A percentile compares a stretch with the other conserved stretches of the same genome.
These are phyloP conservation scores for Lasius fuliginosus DNA, from an alignment of 2,888 invertebrate genomes.

Conservation along the genomic window DNA sequence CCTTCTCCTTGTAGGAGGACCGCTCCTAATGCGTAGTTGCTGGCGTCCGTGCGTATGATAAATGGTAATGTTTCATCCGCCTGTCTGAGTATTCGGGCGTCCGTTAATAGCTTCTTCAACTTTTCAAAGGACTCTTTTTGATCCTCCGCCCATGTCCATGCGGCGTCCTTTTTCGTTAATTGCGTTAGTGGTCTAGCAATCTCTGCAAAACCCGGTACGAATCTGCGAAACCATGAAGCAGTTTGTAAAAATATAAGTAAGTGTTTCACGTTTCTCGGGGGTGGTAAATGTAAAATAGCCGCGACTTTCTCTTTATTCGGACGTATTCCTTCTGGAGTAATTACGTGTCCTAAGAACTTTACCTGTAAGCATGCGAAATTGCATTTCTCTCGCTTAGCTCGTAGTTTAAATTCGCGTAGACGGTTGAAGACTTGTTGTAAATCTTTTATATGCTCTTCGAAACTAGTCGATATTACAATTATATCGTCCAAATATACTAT, in stretches of 20 bases:
- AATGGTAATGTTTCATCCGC: background rate
- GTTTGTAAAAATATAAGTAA: slow-evolving; percentile 19
- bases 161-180: background rate
- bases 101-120: background rate
- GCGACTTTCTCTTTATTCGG: background rate
- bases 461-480: background rate
- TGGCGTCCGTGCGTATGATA: slow-evolving; percentile 10
- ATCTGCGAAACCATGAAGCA: slow-evolving; percentile 18
- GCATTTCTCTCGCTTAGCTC: slow-evolving; percentile 21
- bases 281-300: background rate
- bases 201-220: background rate
- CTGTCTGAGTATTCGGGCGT: background rate
- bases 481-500: slow-evolving; percentile 12
- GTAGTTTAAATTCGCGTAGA: background rate
- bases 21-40: slow-evolving; percentile 26
- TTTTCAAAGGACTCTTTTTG: background rate
- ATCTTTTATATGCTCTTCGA: background rate
- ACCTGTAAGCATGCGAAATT: background rate
- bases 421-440: background rate
- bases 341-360: slow-evolving; percentile 16
- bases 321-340: slow-evolving; percentile 12
- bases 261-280: slow-evolving; percentile 10
- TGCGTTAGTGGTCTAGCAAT: background rate
- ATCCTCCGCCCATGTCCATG: background rate
- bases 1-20: slow-evolving; percentile 22